Base-by-base conservation (phyloP, 2,888 invertebrate genomes). In the Drosophila buzzatii region DNA sequence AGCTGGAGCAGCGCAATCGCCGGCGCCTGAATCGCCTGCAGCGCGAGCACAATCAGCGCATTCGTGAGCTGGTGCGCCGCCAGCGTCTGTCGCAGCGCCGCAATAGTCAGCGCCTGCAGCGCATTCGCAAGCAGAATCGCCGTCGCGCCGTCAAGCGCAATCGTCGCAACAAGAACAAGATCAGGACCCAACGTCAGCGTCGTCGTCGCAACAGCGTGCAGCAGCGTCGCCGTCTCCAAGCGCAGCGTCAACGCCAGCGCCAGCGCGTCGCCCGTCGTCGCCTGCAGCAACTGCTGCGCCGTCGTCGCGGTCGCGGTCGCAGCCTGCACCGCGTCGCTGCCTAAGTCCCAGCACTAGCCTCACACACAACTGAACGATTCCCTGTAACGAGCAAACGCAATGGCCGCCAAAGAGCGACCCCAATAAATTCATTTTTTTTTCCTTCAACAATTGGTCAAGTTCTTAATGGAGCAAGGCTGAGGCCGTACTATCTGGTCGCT, bases 21-120 rank as follows among this genome's bases (percentile, higher is more conserved):
- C 88, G 84, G 0, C 86, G 89, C 41, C 35, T 88, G 12, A 77
- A 82, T 35, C 78, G 74, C 2, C 67, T 86, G 51, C 86, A 86
- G 44, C 76, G 72, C 12, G 79, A 86, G 57, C 81, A 89, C 10
- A 86, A 81, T 23, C 73, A 80, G 33, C 81, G 69, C 14, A 47
- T 87, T 0, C 74, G 82, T 2, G 59, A 64, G 4, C 20, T 84
- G 7, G 2, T 79, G 41, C 87, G 80, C 1, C 89, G 81, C 12
- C 89, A 84, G 52, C 87, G 82, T 3, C 33, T 58, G 2, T 10
- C 70, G 0, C 72, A 77, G 23, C 80, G 74, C 6, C 85, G 87
- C 72, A 84, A 71, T 6, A 12, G 51, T 18, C 57, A 70, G 62
- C 84, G 74, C 23, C 1, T 76, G 8, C 75, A 57, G 10, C 79